These are phyloP conservation scores for Climacteris rufus DNA, from an alignment of 2,113 vertebrate species.

Conservation along the genomic window DNA sequence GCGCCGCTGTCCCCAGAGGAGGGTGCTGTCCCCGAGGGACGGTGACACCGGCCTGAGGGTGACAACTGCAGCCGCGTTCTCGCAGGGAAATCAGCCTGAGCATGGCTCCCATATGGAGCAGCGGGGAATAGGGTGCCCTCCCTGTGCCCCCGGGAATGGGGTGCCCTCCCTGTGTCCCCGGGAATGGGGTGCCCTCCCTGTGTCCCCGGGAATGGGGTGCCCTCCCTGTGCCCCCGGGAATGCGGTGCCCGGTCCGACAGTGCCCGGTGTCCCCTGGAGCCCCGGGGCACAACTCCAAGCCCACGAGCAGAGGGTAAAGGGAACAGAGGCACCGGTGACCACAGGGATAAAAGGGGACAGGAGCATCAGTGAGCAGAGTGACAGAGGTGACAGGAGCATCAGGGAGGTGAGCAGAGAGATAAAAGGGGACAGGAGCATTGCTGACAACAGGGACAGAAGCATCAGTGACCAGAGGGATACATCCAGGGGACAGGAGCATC, in stretches of 20 bases:
- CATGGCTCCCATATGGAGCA: accelerated
- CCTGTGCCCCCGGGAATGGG: not conserved
- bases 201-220: not conserved
- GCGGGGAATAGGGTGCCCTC: not conserved
- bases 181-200: not conserved
- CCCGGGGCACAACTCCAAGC: not conserved
- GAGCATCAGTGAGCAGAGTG: not conserved
- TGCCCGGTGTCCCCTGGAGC: accelerated
- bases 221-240: not conserved
- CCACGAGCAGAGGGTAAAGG: accelerated
- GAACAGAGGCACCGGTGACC: not conserved
- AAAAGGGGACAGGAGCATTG: not conserved
- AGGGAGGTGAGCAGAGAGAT: not conserved
- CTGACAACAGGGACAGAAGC: not conserved
- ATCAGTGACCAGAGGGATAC: not conserved
- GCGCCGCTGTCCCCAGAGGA: not conserved
- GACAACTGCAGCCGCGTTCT: not conserved
- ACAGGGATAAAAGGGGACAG: not conserved
- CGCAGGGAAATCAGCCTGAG: not conserved
- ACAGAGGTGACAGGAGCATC: not conserved
- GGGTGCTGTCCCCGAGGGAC: not conserved
- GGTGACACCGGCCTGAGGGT: not conserved
- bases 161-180: not conserved
- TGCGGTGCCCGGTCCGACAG: no score
- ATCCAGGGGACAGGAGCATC: not conserved